phyloP scores from a whole-genome alignment of 2,888 invertebrate genomes.

The Callyntrura sp. region DNA sequence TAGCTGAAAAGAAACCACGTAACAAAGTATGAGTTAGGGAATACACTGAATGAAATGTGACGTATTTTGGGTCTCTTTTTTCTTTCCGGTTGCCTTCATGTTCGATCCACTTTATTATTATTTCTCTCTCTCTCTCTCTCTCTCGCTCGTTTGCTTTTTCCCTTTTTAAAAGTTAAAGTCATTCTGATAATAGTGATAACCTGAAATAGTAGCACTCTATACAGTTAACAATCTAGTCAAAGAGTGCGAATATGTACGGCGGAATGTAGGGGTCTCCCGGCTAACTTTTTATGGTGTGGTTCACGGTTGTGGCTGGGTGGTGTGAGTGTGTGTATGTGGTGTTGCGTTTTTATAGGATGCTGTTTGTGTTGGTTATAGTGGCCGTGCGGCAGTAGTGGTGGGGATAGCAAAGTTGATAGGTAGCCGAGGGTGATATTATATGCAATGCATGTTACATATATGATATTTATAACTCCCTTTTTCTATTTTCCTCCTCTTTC shows the following conservation, averaged over 20 bases:
- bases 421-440: slow-evolving; percentile 3
- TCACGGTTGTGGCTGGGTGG: not conserved
- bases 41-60: not conserved
- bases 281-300: slow-evolving; percentile 9
- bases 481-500: not conserved
- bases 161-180: not conserved
- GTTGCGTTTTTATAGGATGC: not conserved
- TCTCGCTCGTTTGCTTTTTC: no score
- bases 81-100: not conserved
- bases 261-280: not conserved
- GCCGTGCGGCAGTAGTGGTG: not conserved
- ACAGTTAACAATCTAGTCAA: not conserved
- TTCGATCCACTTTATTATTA: not conserved
- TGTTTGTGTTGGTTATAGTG: not conserved
- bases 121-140: not conserved
- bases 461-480: slow-evolving; percentile 5
- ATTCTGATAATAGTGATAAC: slow-evolving; percentile 2
- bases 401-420: not conserved
- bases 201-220: no score
- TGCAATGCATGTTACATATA: slow-evolving; percentile 19
- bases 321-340: not conserved
- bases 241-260: slow-evolving; percentile 21
- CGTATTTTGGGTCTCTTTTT: not conserved
- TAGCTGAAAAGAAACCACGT: not conserved
- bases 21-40: not conserved